Conservation (phyloP, 1,140 invertebrate species). For the Mamestra configurata region DNA sequence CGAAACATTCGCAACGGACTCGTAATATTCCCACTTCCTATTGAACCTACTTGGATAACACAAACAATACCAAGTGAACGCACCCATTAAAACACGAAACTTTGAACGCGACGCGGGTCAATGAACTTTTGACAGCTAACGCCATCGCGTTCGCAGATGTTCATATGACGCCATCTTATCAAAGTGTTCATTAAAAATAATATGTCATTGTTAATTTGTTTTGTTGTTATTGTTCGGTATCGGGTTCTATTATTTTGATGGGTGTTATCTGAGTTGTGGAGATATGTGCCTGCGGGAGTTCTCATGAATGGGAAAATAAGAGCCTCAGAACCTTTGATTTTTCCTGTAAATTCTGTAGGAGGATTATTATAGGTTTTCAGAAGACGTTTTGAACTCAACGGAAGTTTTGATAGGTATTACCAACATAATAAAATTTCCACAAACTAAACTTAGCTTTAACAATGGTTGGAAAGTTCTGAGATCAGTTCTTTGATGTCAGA, state of each 20-base stretch:
- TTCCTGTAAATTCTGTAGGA: not conserved
- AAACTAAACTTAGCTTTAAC: too few relatives aligned
- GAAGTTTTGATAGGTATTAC: not conserved
- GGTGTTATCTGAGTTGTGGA: not conserved
- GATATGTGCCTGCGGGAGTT: not conserved
- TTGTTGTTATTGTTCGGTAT: slow-evolving; percentile 17
- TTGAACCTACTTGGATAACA: slow-evolving; percentile 75
- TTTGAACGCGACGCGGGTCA: slow-evolving; percentile 67
- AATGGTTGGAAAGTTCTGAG: too few relatives aligned
- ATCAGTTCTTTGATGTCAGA: too few relatives aligned
- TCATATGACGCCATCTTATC: slow-evolving; percentile 49
- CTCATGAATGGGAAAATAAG: not conserved
- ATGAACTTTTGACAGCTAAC: slow-evolving; percentile 75
- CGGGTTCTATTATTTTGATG: slow-evolving; percentile 30
- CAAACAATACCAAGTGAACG: slow-evolving; percentile 81
- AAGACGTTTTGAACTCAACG: too few relatives aligned
- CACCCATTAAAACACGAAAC: slow-evolving; percentile 82
- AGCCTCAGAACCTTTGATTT: not conserved
- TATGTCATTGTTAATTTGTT: slow-evolving; percentile 50
- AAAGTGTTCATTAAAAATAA: slow-evolving; percentile 46
- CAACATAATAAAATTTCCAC: not conserved
- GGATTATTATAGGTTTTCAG: too few relatives aligned
- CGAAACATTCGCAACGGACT: slow-evolving; percentile 63
- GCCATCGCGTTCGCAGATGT: slow-evolving; percentile 55
- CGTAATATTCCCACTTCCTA: slow-evolving; percentile 73